Evolutionary conservation across 2,797 vertebrate species (phyloP).

Genomic region (Micromesistius poutassou): DNA sequence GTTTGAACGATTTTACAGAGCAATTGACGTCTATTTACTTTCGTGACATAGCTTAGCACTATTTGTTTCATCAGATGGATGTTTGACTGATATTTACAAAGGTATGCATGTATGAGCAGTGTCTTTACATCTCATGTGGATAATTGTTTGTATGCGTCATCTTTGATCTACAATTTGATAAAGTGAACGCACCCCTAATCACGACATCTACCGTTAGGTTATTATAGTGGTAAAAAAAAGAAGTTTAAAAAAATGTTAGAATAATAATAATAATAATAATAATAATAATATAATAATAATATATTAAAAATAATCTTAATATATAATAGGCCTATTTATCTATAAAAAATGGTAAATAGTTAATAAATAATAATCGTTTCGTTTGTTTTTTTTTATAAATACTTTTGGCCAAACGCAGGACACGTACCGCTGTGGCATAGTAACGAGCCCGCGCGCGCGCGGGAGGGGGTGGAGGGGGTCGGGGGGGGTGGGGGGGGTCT

Average conservation of each 20-base stretch:
- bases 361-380: neutral
- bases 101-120: neutral
- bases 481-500: neutral
- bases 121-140: neutral
- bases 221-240: neutral
- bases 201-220: neutral
- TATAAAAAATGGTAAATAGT: neutral
- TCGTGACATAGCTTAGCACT: neutral
- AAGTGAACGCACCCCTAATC: neutral
- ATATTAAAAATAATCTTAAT: neutral
- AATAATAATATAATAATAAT: neutral
- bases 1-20: neutral
- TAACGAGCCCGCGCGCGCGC: conserved; percentile 24
- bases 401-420: conserved; percentile 2
- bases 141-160: too few relatives aligned
- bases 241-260: neutral
- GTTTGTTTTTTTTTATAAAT: neutral
- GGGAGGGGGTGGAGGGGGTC: too few relatives aligned
- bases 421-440: conserved; percentile 76
- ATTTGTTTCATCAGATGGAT: neutral
- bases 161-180: too few relatives aligned
- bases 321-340: too few relatives aligned
- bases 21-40: neutral
- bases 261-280: neutral
- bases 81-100: neutral